A percentile compares a stretch with the other conserved stretches of the same genome.
Evolutionary conservation across 2,797 vertebrate species (phyloP).

Genomic region (Hyperoplus immaculatus): DNA sequence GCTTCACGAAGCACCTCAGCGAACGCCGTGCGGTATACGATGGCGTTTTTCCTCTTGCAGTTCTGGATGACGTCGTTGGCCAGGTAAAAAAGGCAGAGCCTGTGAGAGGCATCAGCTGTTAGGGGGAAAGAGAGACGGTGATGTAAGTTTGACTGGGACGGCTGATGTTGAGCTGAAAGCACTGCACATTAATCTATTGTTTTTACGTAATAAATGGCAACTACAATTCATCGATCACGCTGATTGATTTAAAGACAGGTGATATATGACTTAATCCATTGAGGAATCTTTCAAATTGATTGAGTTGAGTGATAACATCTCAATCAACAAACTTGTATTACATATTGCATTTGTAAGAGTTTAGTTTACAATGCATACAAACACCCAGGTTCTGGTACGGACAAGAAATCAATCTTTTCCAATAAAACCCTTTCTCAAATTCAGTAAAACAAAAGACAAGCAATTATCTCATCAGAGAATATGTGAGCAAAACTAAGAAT

Average conservation of each 20-base stretch:
- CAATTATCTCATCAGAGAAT: neutral
- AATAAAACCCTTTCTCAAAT: neutral
- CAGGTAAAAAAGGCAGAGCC: constrained; percentile 95
- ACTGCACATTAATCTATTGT: neutral
- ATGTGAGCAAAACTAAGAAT: neutral
- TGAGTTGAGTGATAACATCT: neutral
- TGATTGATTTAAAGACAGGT: neutral
- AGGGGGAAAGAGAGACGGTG: constrained; percentile 30
- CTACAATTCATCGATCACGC: neutral
- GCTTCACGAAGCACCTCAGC: constrained; percentile 94
- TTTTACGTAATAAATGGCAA: neutral
- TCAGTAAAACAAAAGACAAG: neutral
- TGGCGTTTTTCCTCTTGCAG: constrained; percentile 96
- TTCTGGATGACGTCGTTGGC: constrained; percentile 99
- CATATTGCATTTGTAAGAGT: too few species aligned
- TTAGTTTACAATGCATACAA: too few species aligned
- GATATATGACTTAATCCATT: neutral
- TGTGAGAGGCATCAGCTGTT: constrained; percentile 90
- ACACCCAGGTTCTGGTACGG: neutral
- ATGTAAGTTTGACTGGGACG: neutral
- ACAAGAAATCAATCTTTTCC: constrained; percentile 9
- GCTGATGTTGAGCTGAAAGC: neutral
- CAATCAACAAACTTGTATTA: neutral
- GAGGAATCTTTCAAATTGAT: neutral
- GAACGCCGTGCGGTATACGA: constrained; percentile 94